Conservation (phyloP, 2,113 vertebrate genomes). For the Notothenia rossii region DNA sequence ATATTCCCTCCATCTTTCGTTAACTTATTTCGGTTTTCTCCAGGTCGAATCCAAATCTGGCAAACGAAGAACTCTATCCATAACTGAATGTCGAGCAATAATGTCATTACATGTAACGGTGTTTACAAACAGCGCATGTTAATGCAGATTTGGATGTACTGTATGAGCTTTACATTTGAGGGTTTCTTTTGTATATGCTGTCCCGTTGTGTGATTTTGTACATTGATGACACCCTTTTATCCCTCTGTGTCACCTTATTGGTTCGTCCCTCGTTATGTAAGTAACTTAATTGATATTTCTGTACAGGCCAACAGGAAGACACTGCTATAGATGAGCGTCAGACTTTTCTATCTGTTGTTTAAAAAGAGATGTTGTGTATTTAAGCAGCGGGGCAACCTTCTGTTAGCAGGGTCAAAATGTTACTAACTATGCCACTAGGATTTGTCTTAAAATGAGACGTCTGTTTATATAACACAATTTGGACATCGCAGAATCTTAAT, state of each 20-base stretch:
- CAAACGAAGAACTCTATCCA: constrained; percentile 87
- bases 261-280: constrained; percentile 87
- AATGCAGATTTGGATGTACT: constrained; percentile 90
- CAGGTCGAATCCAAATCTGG: neutral
- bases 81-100: constrained; percentile 96
- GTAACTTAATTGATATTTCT: constrained; percentile 86
- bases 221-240: constrained; percentile 74
- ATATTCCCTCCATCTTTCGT: no score
- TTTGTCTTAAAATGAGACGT: constrained; percentile 28
- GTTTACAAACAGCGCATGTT: constrained; percentile 91
- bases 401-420: constrained; percentile 86
- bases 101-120: constrained; percentile 87
- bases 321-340: constrained; percentile 90
- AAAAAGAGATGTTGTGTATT: constrained; percentile 85
- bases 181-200: constrained; percentile 65
- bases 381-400: constrained; percentile 78
- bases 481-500: neutral
- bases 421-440: constrained; percentile 85
- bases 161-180: constrained; percentile 78
- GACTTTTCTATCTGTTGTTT: constrained; percentile 64
- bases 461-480: neutral
- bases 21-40: no score
- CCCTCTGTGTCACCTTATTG: constrained; percentile 58
- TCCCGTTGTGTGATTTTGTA: constrained; percentile 87
- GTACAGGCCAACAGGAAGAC: constrained; percentile 88